Base-by-base conservation (phyloP, 2,888 invertebrate species). In the Perdita meconis region DNA sequence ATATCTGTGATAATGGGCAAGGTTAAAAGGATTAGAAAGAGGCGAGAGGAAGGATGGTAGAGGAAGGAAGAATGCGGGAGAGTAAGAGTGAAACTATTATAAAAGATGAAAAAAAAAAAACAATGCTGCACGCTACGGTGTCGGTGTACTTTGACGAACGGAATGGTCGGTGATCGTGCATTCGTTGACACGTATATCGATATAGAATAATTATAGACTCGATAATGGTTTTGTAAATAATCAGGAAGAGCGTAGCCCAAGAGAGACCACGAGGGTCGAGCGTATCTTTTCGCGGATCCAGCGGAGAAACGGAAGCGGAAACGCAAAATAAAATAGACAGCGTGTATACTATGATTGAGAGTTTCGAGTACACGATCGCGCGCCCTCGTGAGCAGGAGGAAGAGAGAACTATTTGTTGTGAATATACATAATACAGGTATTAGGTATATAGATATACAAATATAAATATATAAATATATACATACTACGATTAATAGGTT, bases 1-100 rank as follows among this genome's bases (percentile, higher is more conserved):
- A 90, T 92, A 91, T 91, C 92, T 92, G 92, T 92, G 92, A 92
- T 92, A 92, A 86, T 79, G 83, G 79, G 69, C 68, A 78, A 70
- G 80, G 81, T 80, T 76, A 61, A 75, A 61, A 59, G 51, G 51
- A 63, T 40, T 59, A 30, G 72, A 70, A 50, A 57, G 19, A 57
- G 19, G 26, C 34, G 69, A 53, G 60, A 44, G 44, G 26, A 34
- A 16, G 34, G 19, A 3, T 24, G 13, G 44, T 13, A 16, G 8
- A 5, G n/a, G 19, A 16, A 63, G n/a, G 13, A 0, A 19, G 42
- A 55, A 10, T 13, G 47, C 22, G 50, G 24, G 44, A 63, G 34
- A 34, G 42, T 1, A 50, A 42, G 22, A 24, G 19, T 90, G 91
- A 90, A 90, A 89, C 89, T 89, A 78, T 70, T 74, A 69, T 44